Evolutionary conservation across 2,797 vertebrate genomes (phyloP).

Genomic region (Sibirionetta formosa): DNA sequence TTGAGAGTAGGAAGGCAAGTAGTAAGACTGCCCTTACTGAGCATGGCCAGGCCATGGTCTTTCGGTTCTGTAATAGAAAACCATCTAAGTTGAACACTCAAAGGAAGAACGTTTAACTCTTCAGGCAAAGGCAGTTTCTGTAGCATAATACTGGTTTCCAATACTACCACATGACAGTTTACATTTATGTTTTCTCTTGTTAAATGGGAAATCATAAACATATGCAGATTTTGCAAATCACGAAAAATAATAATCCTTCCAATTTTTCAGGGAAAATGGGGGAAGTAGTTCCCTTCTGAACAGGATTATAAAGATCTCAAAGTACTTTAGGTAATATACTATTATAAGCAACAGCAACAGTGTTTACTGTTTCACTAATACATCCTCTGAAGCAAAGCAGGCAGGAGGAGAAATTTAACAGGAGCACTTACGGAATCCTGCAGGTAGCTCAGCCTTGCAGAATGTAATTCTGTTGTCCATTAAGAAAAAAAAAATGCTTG

Average conservation of each 20-base stretch:
- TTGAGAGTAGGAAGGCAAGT: neutral
- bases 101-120: neutral
- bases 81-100: neutral
- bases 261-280: neutral
- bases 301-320: neutral
- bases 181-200: rapidly evolving
- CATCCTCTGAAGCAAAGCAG: neutral
- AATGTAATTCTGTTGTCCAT: neutral
- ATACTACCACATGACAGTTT: neutral
- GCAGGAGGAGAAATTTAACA: neutral
- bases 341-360: neutral
- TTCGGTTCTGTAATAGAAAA: neutral
- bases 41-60: rapidly evolving
- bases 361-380: neutral
- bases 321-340: neutral
- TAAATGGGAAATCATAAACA: neutral
- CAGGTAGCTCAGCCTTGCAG: rapidly evolving
- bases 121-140: neutral
- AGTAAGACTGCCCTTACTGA: neutral
- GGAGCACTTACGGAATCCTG: neutral
- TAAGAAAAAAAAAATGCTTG: no score
- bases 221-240: neutral
- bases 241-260: neutral
- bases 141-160: neutral
- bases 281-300: neutral